Base-by-base conservation (phyloP, 2,113 vertebrate genomes). In the Nibea albiflora region DNA sequence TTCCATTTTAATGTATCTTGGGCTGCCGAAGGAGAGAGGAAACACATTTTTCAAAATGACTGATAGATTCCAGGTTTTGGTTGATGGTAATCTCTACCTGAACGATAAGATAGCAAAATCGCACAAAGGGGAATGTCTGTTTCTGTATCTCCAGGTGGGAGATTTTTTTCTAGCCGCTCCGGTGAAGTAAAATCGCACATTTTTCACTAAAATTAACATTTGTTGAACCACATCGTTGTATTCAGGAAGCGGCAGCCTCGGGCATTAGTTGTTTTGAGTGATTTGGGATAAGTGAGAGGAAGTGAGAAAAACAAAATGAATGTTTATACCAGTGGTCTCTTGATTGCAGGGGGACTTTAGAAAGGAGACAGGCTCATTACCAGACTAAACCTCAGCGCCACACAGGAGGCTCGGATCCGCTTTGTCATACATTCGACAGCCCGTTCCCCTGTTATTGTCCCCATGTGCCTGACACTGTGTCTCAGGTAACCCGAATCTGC, bases 321-420 rank as follows among this genome's bases (percentile, higher is more conserved):
- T 89, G 89, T 91, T 92, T 90, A 93, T 77, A 62, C 57, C 73
- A 74, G 80, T 78, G 78, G 75, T 79, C 71, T 62, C 56, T 82
- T 89, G 80, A 93, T 90, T 89, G 85, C 84, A 82, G 87, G 87
- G 87, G 84, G 89, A 81, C 68, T 84, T 80, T 87, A 73, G 83
- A 84, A 64, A 85, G 89, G 76, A 92, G 71, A 89, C 87, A 58
- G 83, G 62, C 81, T 90, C 83, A 88, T 89, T 80, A 87, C 62
- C 73, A 91, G 85, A 90, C 81, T 89, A 84, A 92, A 88, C 28
- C 65, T 68, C 90, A 86, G 84, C 62, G 80, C 87, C 83, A 87
- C 90, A 90, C 77, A 91, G 82, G 88, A 89, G 83, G 88, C 76
- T 54, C 66, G 61, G 68, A 78, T 85, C 74, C 49, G 39, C 78